A percentile compares a stretch with the other conserved stretches of the same genome.
These are phyloP conservation scores for Nycteola revayana DNA, from an alignment of 2,888 invertebrate genomes.

Conservation along the genomic window DNA sequence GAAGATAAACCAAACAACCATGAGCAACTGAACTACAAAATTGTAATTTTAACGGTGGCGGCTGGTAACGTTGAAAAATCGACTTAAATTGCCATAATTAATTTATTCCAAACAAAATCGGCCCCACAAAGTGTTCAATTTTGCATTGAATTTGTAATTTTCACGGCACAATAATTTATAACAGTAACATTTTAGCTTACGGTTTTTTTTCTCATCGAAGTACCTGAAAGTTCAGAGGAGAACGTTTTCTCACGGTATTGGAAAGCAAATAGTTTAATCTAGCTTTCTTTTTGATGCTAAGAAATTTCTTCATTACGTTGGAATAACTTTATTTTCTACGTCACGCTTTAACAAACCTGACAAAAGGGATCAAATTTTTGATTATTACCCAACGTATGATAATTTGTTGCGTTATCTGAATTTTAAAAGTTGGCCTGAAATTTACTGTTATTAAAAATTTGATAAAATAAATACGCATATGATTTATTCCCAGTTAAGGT, in stretches of 20 bases:
- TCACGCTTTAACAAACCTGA: slow-evolving; percentile 26
- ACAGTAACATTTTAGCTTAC: slow-evolving; percentile 68
- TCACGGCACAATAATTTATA: slow-evolving; percentile 78
- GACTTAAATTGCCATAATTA: slow-evolving; percentile 72
- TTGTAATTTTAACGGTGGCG: slow-evolving; percentile 68
- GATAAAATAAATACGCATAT: no score
- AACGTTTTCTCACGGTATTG: slow-evolving; percentile 71
- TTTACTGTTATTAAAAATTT: no score
- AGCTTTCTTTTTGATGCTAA: slow-evolving; percentile 58
- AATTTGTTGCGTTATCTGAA: no score
- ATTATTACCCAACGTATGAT: no score
- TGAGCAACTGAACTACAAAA: slow-evolving; percentile 51
- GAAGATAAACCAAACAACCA: slow-evolving; percentile 51
- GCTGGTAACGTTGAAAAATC: slow-evolving; percentile 64
- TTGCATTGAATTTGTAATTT: slow-evolving; percentile 78
- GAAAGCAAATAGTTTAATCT: slow-evolving; percentile 59
- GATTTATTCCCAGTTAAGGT: no score
- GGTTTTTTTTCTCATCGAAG: slow-evolving; percentile 53
- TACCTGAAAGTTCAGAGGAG: slow-evolving; percentile 46
- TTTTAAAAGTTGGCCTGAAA: no score
- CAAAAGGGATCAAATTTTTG: no score
- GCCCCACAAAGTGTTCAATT: slow-evolving; percentile 68
- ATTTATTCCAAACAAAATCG: slow-evolving; percentile 77
- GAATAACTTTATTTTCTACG: slow-evolving; percentile 28
- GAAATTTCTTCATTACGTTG: slow-evolving; percentile 38